Percentiles rank a stretch among this genome's conserved stretches.
Conservation (phyloP, 2,113 vertebrate genomes). For the Paracanthobrama guichenoti region DNA sequence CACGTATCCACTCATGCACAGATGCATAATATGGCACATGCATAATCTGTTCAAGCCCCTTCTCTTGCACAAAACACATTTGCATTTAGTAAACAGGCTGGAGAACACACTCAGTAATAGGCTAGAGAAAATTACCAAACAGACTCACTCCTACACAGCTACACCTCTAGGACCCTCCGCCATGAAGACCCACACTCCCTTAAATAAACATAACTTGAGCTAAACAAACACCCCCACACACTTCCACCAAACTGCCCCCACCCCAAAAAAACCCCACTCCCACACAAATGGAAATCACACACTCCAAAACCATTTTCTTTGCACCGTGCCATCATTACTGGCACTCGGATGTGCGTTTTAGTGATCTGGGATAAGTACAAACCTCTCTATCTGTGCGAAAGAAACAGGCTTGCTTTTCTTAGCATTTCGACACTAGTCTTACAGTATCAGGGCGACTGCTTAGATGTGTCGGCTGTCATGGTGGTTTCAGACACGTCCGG, state of each 20-base stretch:
- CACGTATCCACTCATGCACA: background rate
- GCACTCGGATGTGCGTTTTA: background rate
- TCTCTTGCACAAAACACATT: constrained; percentile 25
- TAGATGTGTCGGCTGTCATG: constrained; percentile 14
- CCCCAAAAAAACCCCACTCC: constrained; percentile 38
- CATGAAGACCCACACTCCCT: constrained; percentile 30
- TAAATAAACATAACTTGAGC: constrained; percentile 28
- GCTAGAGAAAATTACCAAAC: constrained; percentile 32
- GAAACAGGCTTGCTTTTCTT: constrained; percentile 3
- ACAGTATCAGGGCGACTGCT: background rate
- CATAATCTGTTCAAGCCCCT: constrained; percentile 18
- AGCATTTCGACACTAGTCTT: constrained; percentile 29
- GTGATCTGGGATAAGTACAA: constrained; percentile 14
- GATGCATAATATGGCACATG: background rate
- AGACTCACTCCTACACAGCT: constrained; percentile 33
- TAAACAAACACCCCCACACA: constrained; percentile 9
- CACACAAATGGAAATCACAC: constrained; percentile 23
- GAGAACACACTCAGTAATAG: background rate
- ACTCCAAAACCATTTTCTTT: constrained; percentile 26
- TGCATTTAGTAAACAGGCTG: constrained; percentile 28
- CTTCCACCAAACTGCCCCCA: background rate
- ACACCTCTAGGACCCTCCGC: constrained; percentile 23
- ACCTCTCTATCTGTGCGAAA: background rate
- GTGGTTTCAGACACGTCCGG: background rate
- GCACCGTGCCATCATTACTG: constrained; percentile 14